Base-by-base conservation (phyloP, 2,113 vertebrate genomes). In the Girardinichthys multiradiatus region DNA sequence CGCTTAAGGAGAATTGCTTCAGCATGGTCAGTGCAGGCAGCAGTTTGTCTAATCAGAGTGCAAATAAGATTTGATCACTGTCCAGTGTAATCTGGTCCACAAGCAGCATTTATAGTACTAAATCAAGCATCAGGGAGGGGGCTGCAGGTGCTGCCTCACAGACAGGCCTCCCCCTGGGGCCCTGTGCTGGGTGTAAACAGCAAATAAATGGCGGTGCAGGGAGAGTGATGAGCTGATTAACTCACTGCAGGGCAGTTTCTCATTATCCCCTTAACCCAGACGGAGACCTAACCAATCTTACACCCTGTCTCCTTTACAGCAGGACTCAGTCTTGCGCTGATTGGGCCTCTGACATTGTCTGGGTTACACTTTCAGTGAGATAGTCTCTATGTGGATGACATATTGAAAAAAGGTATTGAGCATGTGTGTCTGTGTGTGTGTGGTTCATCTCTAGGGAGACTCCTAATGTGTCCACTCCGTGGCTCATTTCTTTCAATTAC, bases 21-120 rank as follows among this genome's bases (percentile, higher is more conserved):
- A 94, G 96, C 94, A 94, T 92, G 95, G 95, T 96, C 95, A 95
- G 95, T 94, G 95, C 94, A 94, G 94, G 93, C 93, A 95, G 95
- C 95, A 95, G 95, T 95, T 95, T 94, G 95, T 97, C 95, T 97
- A 97, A 98, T 98, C 95, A 95, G 95, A 96, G 95, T 96, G 96
- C 95, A 97, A 98, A 98, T 98, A 96, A 95, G 96, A 96, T 98
- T 97, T 98, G 96, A 98, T 97, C 96, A 95, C 94, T 95, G 96
- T 96, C 95, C 96, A 94, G 95, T 90, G 93, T 96, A 97, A 98
- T 98, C 96, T 96, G 96, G 95, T 95, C 95, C 95, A 93, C 94
- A 93, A 96, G 95, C 92, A 91, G 94, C 94, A 94, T 96, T 95
- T 93, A 94, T 89, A 54, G 92, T 95, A 95, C 94, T 97, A 97